phyloP scores from a whole-genome alignment of 2,113 vertebrate genomes.

The Lepus europaeus region DNA sequence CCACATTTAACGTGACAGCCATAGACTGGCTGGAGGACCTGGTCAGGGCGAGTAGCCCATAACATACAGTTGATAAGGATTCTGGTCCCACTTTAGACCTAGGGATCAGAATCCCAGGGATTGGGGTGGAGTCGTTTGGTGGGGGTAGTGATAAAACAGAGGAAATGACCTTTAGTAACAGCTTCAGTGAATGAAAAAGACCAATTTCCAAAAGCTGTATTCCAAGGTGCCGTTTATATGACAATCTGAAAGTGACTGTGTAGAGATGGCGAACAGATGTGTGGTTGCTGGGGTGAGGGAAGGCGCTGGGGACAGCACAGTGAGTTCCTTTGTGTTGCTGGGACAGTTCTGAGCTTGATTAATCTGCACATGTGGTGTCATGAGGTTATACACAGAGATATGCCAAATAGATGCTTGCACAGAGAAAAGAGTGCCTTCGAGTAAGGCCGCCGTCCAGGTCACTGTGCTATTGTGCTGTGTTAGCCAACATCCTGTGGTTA shows the following conservation, averaged over 20 bases:
- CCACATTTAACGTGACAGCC: not conserved
- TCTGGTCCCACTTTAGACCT: not conserved
- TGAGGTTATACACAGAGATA: not conserved
- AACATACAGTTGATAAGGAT: not conserved
- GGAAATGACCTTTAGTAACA: slow-evolving; percentile 3
- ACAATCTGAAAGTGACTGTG: not conserved
- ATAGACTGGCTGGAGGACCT: not conserved
- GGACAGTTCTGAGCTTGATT: not conserved
- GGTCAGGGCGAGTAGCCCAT: not conserved
- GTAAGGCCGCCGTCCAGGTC: not conserved
- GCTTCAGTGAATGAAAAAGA: not conserved
- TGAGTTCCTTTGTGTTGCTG: not conserved
- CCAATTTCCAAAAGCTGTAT: not conserved
- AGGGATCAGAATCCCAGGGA: not conserved
- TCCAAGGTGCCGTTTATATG: not conserved
- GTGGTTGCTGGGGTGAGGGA: not conserved
- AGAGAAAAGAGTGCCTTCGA: rapidly evolving
- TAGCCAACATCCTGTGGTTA: not conserved
- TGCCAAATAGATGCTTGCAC: not conserved
- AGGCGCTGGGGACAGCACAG: not conserved
- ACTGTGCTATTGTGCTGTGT: no score
- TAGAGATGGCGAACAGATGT: not conserved
- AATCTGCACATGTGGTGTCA: not conserved
- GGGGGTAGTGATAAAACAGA: not conserved
- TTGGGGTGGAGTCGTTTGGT: not conserved